A percentile compares a stretch with the other conserved stretches of the same genome.
Conservation (phyloP, 2,888 invertebrate species). For the Melangyna quadrimaculata region DNA sequence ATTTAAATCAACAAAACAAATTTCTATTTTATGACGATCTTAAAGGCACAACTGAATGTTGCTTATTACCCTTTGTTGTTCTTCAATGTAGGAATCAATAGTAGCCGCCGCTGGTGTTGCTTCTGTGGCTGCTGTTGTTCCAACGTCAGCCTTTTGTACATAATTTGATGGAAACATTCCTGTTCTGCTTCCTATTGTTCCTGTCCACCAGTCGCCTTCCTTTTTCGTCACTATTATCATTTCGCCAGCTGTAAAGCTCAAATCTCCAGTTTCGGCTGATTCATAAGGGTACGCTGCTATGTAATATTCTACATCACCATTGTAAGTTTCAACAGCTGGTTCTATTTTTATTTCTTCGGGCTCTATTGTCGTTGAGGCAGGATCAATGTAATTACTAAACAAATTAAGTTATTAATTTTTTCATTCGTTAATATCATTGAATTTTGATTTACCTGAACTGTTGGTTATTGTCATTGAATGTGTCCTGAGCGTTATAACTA, state of each 20-base stretch:
- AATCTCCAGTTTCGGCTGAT: conserved; percentile 94
- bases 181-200: conserved; percentile 88
- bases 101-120: conserved; percentile 52
- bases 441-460: conserved; percentile 81
- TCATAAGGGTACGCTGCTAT: conserved; percentile 94
- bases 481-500: conserved; percentile 74
- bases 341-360: conserved; percentile 74
- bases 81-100: conserved; percentile 60
- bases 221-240: conserved; percentile 92
- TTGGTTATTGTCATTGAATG: conserved; percentile 79
- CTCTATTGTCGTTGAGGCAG: conserved; percentile 67
- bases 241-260: conserved; percentile 93
- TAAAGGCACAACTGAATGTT: not conserved
- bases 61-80: conserved; percentile 72
- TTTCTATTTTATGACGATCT: not conserved
- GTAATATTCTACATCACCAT: conserved; percentile 87
- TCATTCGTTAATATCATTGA: not conserved
- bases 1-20: conserved; percentile 13
- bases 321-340: conserved; percentile 75
- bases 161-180: conserved; percentile 99
- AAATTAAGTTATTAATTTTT: not conserved
- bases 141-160: conserved; percentile 87
- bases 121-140: conserved; percentile 73
- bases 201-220: conserved; percentile 99
- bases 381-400: conserved; percentile 61